Conservation (phyloP, 1,140 invertebrate species). For the Heliconius congener region DNA sequence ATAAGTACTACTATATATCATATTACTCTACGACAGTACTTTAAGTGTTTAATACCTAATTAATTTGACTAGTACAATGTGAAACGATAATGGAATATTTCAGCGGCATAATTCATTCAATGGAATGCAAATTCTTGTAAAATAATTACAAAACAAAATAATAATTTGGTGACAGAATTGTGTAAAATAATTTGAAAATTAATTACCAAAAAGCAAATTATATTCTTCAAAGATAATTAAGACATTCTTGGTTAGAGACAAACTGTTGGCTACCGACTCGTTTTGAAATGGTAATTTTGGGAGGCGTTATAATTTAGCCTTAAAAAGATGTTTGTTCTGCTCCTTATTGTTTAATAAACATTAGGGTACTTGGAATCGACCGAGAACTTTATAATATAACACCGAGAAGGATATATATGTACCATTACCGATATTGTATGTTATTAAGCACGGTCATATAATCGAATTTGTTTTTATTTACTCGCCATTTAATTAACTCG, state of each 20-base stretch:
- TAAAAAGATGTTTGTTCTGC: background rate
- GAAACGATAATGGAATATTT: no score
- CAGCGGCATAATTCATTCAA: background rate
- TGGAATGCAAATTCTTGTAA: conserved; percentile 19
- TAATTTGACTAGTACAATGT: no score
- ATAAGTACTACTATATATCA: background rate
- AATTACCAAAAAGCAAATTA: conserved; percentile 59
- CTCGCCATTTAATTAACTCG: no score
- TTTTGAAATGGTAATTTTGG: conserved; percentile 26
- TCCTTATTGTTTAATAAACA: conserved; percentile 6
- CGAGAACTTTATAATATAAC: background rate
- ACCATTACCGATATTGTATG: background rate
- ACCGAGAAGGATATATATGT: background rate
- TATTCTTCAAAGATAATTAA: conserved; percentile 53
- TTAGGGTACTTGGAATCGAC: conserved; percentile 2
- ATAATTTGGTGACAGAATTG: conserved; percentile 47
- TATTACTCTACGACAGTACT: background rate
- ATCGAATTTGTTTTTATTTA: no score
- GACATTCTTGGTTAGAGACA: conserved; percentile 31
- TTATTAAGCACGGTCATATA: no score
- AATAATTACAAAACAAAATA: conserved; percentile 39
- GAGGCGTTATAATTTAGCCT: conserved; percentile 14
- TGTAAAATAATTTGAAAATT: conserved; percentile 56
- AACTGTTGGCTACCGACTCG: conserved; percentile 20
- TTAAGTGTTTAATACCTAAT: background rate